Percentiles rank a stretch among this genome's conserved stretches.
phyloP scores from a whole-genome alignment of 2,113 vertebrate species.

The Cinclus mexicanus region DNA sequence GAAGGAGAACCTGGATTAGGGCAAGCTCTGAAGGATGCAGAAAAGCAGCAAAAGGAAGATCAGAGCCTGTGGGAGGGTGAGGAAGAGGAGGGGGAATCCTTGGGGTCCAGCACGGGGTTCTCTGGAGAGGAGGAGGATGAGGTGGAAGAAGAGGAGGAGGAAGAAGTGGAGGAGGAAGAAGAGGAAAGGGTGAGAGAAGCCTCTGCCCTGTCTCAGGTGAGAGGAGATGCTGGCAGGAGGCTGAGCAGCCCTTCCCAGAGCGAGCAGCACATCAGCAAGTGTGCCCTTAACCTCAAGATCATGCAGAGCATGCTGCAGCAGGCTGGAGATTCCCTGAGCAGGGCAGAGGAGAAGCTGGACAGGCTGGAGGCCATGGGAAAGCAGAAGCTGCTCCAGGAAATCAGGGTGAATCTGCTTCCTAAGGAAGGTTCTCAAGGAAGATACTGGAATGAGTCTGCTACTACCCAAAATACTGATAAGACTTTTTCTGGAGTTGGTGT shows the following conservation, averaged over 20 bases:
- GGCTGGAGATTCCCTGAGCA: background rate
- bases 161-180: background rate
- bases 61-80: background rate
- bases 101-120: background rate
- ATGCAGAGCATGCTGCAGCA: slow-evolving; percentile 59
- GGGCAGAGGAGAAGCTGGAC: background rate
- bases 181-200: background rate
- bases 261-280: slow-evolving; percentile 58
- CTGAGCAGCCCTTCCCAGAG: background rate
- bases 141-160: background rate
- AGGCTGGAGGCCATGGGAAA: background rate
- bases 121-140: slow-evolving; percentile 2
- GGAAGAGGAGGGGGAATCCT: slow-evolving; percentile 25
- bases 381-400: background rate
- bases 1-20: background rate
- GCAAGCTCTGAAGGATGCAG: background rate
- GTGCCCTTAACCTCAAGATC: slow-evolving; percentile 67
- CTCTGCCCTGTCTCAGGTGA: background rate
- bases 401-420: background rate
- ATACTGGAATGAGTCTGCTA: background rate
- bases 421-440: background rate
- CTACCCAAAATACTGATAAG: background rate
- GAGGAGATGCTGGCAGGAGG: background rate
- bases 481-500: background rate
- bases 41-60: background rate